Evolutionary conservation across 2,888 invertebrate genomes (phyloP).

Genomic region (Beris chalybata): DNA sequence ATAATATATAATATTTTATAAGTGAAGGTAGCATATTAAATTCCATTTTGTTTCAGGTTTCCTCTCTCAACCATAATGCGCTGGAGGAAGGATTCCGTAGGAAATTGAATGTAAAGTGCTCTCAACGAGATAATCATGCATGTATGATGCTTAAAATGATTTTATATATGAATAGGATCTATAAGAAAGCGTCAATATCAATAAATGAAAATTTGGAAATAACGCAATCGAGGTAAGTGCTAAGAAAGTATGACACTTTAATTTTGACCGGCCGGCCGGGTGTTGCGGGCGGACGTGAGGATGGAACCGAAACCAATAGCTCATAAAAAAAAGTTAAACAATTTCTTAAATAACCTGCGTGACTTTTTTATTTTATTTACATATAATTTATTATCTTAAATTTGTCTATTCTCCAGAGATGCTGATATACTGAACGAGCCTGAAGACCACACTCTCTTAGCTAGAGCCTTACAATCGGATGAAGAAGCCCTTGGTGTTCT

Average conservation of each 20-base stretch:
- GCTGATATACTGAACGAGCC: conserved; percentile 56
- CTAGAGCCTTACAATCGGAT: conserved; percentile 58
- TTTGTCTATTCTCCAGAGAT: conserved; percentile 43
- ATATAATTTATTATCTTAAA: not conserved
- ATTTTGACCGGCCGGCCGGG: no score
- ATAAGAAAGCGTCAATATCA: conserved; percentile 78
- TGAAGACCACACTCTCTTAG: conserved; percentile 62
- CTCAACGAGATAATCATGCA: conserved; percentile 74
- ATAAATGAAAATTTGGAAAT: conserved; percentile 76
- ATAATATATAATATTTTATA: no score
- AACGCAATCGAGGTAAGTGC: conserved; percentile 65
- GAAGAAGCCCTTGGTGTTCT: conserved; percentile 66
- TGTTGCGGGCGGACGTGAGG: no score
- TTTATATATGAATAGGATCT: conserved; percentile 77
- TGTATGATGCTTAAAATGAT: conserved; percentile 82
- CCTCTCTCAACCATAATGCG: conserved; percentile 38
- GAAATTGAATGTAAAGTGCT: conserved; percentile 77
- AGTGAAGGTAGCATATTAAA: no score
- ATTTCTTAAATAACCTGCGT: no score
- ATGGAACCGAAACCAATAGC: not conserved
- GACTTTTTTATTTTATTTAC: no score
- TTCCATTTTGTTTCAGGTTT: conserved; percentile 7
- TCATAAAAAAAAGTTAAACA: not conserved
- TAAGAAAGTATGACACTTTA: no score
- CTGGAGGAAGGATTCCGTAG: conserved; percentile 72